Evolutionary conservation across 2,888 invertebrate species (phyloP).

Genomic region (Yponomeuta plumbellus): DNA sequence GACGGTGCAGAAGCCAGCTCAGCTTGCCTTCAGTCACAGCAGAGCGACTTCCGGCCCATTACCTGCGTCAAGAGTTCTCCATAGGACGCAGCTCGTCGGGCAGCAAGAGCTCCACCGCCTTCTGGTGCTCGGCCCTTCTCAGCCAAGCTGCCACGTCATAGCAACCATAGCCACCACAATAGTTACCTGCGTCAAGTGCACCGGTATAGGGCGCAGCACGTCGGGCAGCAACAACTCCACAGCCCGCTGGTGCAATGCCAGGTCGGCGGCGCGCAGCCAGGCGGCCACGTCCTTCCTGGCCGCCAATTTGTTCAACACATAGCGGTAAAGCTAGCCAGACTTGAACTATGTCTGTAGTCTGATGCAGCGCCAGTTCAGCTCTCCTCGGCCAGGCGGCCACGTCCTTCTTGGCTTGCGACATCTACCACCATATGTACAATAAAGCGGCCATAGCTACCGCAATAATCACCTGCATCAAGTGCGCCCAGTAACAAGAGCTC

Average conservation of each 20-base stretch:
- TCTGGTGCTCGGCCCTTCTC: too few relatives aligned
- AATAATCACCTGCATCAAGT: constrained; percentile 44
- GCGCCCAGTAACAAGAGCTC: constrained; percentile 95
- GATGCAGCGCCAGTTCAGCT: background rate
- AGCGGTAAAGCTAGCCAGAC: constrained; percentile 79
- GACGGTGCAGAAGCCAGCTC: too few relatives aligned
- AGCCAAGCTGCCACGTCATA: too few relatives aligned
- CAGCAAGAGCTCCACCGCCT: too few relatives aligned
- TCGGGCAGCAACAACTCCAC: constrained; percentile 74
- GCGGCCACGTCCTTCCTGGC: constrained; percentile 68
- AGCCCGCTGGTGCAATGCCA: too few relatives aligned
- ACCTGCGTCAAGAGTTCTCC: too few relatives aligned
- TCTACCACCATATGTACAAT: too few relatives aligned
- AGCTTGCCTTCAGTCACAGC: too few relatives aligned
- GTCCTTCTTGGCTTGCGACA: constrained; percentile 75
- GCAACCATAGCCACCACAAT: too few relatives aligned
- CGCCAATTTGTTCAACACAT: constrained; percentile 59
- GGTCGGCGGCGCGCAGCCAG: constrained; percentile 88
- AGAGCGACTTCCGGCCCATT: too few relatives aligned
- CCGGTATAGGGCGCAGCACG: constrained; percentile 31
- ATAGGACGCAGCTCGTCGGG: too few relatives aligned
- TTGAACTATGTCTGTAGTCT: background rate
- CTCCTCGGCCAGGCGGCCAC: constrained; percentile 47
- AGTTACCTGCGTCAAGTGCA: background rate
- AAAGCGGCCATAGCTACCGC: constrained; percentile 78